phyloP scores from a whole-genome alignment of 1,140 invertebrate genomes.

The Panonychus citri region DNA sequence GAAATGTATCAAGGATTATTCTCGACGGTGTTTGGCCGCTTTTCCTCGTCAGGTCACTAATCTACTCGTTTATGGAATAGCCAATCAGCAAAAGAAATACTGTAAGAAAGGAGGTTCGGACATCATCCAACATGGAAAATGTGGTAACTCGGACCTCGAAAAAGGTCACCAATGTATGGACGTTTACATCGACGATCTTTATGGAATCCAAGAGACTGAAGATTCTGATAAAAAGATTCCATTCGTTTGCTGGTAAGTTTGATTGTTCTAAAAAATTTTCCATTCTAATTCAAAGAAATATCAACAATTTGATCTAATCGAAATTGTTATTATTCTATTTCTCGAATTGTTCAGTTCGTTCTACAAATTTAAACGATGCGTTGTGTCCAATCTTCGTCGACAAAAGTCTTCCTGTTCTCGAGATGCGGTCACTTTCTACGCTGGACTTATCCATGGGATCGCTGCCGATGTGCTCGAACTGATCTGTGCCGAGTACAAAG shows the following conservation, averaged over 20 bases:
- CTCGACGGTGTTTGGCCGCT: not conserved
- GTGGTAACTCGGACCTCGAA: slow-evolving; percentile 1
- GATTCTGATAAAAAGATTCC: not conserved
- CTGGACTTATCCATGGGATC: slow-evolving; percentile 2
- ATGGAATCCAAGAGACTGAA: not conserved
- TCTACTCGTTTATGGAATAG: slow-evolving; percentile 2
- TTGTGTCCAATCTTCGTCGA: no score
- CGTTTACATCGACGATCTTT: not conserved
- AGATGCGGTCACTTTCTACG: no score
- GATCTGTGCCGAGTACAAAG: slow-evolving; percentile 1
- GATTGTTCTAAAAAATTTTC: not conserved
- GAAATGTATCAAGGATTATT: slow-evolving; percentile 3
- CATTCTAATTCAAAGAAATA: no score
- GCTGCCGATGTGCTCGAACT: not conserved
- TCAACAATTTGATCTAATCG: no score
- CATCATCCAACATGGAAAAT: slow-evolving; percentile 2
- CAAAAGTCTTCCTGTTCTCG: no score
- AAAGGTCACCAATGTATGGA: slow-evolving; percentile 1
- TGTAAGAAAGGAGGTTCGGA: not conserved
- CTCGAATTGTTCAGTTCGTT: not conserved
- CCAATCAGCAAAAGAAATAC: not conserved
- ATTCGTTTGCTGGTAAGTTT: slow-evolving; percentile 5
- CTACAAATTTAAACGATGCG: not conserved
- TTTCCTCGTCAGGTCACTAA: slow-evolving; percentile 6
- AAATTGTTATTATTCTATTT: not conserved